These are phyloP conservation scores for Porites divaricata DNA, from an alignment of 92 coral and sea anemone species.

Conservation along the genomic window DNA sequence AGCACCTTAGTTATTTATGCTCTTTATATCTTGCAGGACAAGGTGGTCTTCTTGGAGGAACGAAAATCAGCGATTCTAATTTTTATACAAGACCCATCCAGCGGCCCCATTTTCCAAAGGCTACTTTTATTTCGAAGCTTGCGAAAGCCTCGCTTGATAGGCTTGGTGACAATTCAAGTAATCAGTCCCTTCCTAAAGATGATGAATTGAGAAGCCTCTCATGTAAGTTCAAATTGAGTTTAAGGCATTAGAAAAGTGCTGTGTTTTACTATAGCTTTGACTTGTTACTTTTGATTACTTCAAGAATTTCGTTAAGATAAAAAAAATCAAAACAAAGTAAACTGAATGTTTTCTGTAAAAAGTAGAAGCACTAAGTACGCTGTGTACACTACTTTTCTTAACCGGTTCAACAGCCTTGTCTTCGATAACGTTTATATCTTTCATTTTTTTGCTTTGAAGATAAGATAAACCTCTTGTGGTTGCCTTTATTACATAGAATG, in stretches of 20 bases:
- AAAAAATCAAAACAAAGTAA: neutral
- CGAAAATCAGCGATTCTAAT: neutral
- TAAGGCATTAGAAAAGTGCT: neutral
- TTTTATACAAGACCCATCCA: neutral
- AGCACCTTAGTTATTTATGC: no score
- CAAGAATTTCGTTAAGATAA: no score
- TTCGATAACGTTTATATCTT: no score
- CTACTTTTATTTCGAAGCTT: neutral
- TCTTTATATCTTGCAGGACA: slow-evolving; percentile 2
- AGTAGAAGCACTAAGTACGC: neutral
- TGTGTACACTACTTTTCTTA: no score
- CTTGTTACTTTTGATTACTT: no score
- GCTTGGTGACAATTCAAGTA: slow-evolving; percentile 12
- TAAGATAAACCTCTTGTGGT: no score
- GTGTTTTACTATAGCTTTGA: neutral
- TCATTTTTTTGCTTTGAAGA: no score
- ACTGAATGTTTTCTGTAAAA: neutral
- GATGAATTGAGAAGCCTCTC: slow-evolving; percentile 39
- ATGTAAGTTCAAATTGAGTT: slow-evolving; percentile 6
- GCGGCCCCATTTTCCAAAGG: neutral
- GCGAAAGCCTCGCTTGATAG: neutral
- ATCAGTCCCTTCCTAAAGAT: slow-evolving; percentile 5
- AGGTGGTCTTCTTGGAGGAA: neutral
- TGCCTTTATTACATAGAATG: no score
- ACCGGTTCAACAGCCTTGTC: no score